Base-by-base conservation (phyloP, 2,888 invertebrate genomes). In the Eupithecia vulgata region DNA sequence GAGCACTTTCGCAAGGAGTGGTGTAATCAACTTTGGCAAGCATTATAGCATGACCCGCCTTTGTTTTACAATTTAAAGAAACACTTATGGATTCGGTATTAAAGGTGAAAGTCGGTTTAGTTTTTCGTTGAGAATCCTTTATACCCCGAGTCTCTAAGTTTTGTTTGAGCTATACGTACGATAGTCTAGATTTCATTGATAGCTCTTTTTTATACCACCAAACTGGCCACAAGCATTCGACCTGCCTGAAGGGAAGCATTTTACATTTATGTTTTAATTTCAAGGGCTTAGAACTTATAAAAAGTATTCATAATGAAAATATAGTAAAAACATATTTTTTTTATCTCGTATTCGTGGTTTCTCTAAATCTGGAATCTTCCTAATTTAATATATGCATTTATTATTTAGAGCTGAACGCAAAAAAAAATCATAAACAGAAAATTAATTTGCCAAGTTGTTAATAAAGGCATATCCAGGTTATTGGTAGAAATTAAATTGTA, bases 391-490 rank as follows among this genome's bases (percentile, higher is more conserved):
- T 90, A 91, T 52, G 87, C 85, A 88, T 87, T 78, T 84, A 75
- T 64, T 82, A 81, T 80, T 84, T 80, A 82, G 78, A 83, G 13
- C 35, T 40, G 17, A 42, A 35, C 17, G 70, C 70, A 64, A n/a
- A 62, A 52, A 12, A 13, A 59, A 12, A 42, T 21, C 25, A 40
- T 25, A 25, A 6, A 25, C 21, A 65, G 35, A 25, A n/a, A 64
- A 25, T 78, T 77, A 68, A 75, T 78, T 77, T 78, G 79, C 81
- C 73, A 74, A 74, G 59, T 80, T 80, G 80, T 77, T 72, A 74
- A 82, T 77, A 78, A 84, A 89, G 80, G 91, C 92, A 94, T 93
- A 93, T 94, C 93, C 89, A 83, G 84, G 70, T 79, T 85, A 82
- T 85, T 80, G 84, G 84, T 92, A 92, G 89, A 84, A 70, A 80